phyloP scores from a whole-genome alignment of 2,888 invertebrate species.

The Apamea sordens region DNA sequence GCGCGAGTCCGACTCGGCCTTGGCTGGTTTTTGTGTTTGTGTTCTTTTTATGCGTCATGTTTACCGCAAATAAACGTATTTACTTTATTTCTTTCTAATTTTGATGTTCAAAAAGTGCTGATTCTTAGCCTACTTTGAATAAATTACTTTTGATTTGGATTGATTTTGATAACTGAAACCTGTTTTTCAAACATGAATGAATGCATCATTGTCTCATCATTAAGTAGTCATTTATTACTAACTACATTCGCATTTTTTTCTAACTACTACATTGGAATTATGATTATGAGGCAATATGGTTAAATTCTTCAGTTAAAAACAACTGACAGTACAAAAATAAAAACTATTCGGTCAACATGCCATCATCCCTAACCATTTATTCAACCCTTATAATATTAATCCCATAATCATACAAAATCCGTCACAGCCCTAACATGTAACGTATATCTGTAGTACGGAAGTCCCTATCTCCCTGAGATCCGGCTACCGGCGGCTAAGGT shows the following conservation, averaged over 20 bases:
- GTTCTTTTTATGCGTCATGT: too few species aligned
- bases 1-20: too few species aligned
- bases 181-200: background rate
- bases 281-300: background rate
- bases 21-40: too few species aligned
- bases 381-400: slow-evolving; percentile 3
- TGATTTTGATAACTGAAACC: background rate
- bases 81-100: too few species aligned
- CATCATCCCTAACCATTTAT: background rate
- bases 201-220: background rate
- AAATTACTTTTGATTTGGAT: too few species aligned
- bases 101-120: too few species aligned
- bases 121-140: too few species aligned
- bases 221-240: background rate
- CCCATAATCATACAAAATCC: slow-evolving; percentile 2
- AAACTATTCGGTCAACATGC: background rate
- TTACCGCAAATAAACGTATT: too few species aligned
- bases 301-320: background rate
- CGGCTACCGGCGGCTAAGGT: slow-evolving; percentile 75
- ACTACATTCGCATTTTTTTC: background rate
- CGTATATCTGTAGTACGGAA: slow-evolving; percentile 64
- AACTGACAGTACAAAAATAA: background rate
- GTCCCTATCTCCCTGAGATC: slow-evolving; percentile 73
- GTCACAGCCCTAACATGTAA: slow-evolving; percentile 58
- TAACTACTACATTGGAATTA: background rate